Evolutionary conservation across 2,113 vertebrate species (phyloP).

Genomic region (Tichodroma muraria): DNA sequence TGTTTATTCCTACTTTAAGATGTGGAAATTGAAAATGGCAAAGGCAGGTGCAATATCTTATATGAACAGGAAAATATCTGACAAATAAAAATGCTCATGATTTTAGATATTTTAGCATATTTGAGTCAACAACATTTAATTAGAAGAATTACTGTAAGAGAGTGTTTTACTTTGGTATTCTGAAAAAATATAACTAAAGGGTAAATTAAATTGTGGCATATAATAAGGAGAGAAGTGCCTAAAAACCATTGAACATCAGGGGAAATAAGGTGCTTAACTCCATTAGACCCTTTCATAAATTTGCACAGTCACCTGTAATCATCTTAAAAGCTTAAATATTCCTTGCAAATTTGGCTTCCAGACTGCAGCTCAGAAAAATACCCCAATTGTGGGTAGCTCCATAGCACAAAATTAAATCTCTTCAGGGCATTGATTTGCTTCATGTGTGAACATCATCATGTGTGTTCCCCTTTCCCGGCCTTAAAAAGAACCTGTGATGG

Average conservation of each 20-base stretch:
- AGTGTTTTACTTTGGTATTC: neutral
- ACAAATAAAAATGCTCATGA: neutral
- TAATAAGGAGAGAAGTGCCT: neutral
- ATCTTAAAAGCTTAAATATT: neutral
- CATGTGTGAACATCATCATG: neutral
- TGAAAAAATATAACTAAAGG: neutral
- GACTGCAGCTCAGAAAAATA: neutral
- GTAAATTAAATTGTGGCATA: neutral
- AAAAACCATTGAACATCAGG: rapidly evolving
- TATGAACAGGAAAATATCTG: neutral
- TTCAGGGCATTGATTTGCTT: neutral
- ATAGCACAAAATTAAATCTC: neutral
- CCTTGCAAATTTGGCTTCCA: neutral
- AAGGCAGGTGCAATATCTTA: neutral
- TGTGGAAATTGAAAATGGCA: neutral
- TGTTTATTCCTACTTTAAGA: neutral
- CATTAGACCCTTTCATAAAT: neutral
- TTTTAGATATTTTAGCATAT: neutral
- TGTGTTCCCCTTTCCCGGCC: neutral
- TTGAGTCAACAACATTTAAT: neutral
- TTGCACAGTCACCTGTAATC: neutral
- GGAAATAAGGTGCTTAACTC: neutral
- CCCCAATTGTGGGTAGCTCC: rapidly evolving
- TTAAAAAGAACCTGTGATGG: neutral
- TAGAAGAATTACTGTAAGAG: neutral